phyloP scores from a whole-genome alignment of 1,140 invertebrate species.

The Conus betulinus region DNA sequence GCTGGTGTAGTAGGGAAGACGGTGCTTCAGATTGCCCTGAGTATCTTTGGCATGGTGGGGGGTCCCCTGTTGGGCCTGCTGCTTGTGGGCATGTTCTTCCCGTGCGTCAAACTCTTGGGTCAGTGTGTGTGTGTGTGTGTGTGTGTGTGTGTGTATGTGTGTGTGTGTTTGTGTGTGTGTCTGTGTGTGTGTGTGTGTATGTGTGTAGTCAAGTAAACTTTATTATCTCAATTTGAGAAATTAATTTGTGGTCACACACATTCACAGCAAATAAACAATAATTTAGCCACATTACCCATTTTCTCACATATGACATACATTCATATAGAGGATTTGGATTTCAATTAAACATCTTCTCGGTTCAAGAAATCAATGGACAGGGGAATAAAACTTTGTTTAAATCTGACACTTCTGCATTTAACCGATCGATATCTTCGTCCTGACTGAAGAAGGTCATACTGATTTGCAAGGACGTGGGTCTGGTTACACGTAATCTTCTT shows the following conservation, averaged over 20 bases:
- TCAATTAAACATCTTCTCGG: too few species aligned
- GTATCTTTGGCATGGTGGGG: constrained; percentile 70
- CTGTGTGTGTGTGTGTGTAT: neutral
- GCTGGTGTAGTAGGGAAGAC: constrained; percentile 56
- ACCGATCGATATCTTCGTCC: too few species aligned
- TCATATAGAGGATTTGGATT: too few species aligned
- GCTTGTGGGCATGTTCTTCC: constrained; percentile 65
- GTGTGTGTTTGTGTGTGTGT: neutral
- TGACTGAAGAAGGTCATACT: too few species aligned
- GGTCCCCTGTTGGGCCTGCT: constrained; percentile 66
- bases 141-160: neutral
- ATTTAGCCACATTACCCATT: too few species aligned
- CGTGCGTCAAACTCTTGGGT: constrained; percentile 69
- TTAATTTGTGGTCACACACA: too few species aligned
- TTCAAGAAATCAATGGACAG: too few species aligned
- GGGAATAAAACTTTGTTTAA: too few species aligned
- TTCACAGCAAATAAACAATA: too few species aligned
- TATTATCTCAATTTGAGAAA: too few species aligned
- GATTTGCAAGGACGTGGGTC: neutral
- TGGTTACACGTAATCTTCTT: neutral
- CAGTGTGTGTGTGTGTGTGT: constrained; percentile 28
- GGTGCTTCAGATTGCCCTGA: constrained; percentile 66
- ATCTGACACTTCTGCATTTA: too few species aligned
- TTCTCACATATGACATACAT: too few species aligned
- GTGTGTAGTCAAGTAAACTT: neutral